Evolutionary conservation across 2,113 vertebrate genomes (phyloP).

Genomic region (Agapornis roseicollis): DNA sequence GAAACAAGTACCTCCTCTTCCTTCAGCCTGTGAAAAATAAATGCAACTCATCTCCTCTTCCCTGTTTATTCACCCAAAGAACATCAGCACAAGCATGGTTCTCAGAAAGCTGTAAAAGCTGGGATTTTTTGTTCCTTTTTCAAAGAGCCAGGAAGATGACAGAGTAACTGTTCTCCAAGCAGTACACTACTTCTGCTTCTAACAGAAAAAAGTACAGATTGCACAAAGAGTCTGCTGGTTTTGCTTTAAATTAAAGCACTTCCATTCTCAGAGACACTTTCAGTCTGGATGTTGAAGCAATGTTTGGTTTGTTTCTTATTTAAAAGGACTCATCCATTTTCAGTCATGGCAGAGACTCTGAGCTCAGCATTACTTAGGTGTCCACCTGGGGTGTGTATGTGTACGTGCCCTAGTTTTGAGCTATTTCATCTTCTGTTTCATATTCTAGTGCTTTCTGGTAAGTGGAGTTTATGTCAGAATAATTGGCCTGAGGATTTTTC

Average conservation of each 20-base stretch:
- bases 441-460: constrained; percentile 62
- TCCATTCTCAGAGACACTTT: neutral
- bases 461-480: constrained; percentile 63
- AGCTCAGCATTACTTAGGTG: neutral
- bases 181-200: neutral
- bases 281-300: neutral
- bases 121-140: neutral
- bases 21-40: neutral
- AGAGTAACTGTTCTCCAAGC: neutral
- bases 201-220: neutral
- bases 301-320: neutral
- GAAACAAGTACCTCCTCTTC: neutral
- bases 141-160: neutral
- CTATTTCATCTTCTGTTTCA: constrained; percentile 47
- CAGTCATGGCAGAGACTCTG: neutral
- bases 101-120: neutral
- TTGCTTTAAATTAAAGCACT: neutral
- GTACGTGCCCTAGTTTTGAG: constrained; percentile 28
- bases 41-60: neutral
- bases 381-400: neutral
- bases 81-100: neutral
- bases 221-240: neutral
- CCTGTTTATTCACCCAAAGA: neutral
- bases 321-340: neutral
- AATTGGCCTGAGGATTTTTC: constrained; percentile 54